Percentiles rank a stretch among this genome's conserved stretches.
phyloP scores from a whole-genome alignment of 2,797 vertebrate species.

The Parambassis ranga region DNA sequence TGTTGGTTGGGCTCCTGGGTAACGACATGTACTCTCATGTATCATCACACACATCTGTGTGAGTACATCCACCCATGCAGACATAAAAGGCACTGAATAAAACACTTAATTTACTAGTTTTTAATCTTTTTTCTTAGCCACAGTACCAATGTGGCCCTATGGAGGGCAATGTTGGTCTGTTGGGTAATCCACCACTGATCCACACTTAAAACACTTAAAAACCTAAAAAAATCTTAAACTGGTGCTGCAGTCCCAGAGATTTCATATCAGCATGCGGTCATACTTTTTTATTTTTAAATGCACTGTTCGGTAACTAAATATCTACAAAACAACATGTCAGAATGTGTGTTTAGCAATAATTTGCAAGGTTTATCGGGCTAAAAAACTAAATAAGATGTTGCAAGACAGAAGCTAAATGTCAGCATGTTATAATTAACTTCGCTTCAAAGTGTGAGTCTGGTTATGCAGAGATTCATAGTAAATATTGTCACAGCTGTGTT shows the following conservation, averaged over 20 bases:
- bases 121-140: not conserved
- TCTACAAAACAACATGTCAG: not conserved
- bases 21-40: not conserved
- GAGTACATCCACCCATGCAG: not conserved
- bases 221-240: too few species aligned
- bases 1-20: slow-evolving; percentile 10
- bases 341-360: not conserved
- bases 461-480: too few species aligned
- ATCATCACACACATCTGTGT: not conserved
- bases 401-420: too few species aligned
- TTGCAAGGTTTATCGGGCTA: too few species aligned
- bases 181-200: not conserved
- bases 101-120: not conserved
- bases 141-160: not conserved
- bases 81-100: not conserved
- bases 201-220: too few species aligned
- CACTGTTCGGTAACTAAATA: not conserved
- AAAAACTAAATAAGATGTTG: too few species aligned
- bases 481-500: too few species aligned
- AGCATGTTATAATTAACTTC: too few species aligned
- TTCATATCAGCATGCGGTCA: not conserved
- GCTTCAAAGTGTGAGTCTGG: too few species aligned
- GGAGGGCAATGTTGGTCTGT: not conserved
- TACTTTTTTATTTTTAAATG: not conserved
- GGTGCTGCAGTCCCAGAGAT: too few species aligned